Conservation (phyloP, 2,797 vertebrate species). For the Etheostoma perlongum region DNA sequence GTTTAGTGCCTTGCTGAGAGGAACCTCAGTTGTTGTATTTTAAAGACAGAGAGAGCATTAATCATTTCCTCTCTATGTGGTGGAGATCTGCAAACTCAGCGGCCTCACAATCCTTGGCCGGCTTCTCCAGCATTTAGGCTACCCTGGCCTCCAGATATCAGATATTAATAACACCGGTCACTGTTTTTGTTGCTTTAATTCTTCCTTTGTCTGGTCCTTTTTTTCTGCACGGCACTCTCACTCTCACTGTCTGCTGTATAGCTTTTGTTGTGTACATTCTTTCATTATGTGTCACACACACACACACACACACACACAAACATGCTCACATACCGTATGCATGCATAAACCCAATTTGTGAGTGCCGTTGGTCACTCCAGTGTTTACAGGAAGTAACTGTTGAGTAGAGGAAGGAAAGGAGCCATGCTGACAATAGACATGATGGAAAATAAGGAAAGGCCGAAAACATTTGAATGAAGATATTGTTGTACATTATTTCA, state of each 20-base stretch:
- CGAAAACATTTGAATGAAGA: neutral
- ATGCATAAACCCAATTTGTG: neutral
- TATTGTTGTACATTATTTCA: conserved; percentile 12
- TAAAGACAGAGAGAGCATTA: conserved; percentile 32
- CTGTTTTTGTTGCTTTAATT: neutral
- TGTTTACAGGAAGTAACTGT: conserved; percentile 62
- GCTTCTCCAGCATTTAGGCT: neutral
- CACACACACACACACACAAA: neutral
- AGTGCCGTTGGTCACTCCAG: conserved; percentile 7
- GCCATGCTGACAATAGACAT: conserved; percentile 24
- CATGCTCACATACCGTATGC: neutral
- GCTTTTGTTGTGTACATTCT: no score
- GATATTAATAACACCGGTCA: conserved; percentile 26
- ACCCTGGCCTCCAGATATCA: neutral
- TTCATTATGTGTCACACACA: neutral
- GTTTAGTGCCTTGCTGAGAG: conserved; percentile 42
- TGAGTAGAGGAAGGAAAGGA: conserved; percentile 67
- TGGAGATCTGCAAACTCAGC: conserved; percentile 40
- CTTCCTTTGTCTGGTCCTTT: neutral
- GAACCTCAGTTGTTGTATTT: conserved; percentile 38
- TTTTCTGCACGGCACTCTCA: neutral
- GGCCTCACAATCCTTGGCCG: neutral
- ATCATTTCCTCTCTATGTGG: conserved; percentile 18
- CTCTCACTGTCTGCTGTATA: neutral
- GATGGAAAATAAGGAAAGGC: conserved; percentile 22